phyloP scores from a whole-genome alignment of 2,113 vertebrate species.

The Chionomys nivalis region DNA sequence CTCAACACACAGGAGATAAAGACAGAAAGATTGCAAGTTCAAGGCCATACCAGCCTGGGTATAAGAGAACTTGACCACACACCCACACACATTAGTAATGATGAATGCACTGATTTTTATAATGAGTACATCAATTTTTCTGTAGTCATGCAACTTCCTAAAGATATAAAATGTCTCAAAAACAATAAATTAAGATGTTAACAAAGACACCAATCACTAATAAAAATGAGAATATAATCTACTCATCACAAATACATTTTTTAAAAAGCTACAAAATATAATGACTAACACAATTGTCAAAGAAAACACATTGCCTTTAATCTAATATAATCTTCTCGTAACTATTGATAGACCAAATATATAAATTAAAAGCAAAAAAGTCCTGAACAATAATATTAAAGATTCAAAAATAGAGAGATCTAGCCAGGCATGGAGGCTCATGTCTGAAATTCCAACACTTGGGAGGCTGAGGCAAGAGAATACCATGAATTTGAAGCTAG shows the following conservation, averaged over 20 bases:
- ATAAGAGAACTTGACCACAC: neutral
- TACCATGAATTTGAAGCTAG: too few relatives aligned
- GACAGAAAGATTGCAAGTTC: neutral
- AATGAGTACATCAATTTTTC: neutral
- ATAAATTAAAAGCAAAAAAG: conserved; percentile 40
- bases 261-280: neutral
- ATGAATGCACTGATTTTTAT: neutral
- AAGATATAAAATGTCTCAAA: neutral
- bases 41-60: neutral
- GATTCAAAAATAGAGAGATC: neutral
- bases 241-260: neutral
- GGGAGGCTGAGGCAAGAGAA: neutral
- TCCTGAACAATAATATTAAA: neutral
- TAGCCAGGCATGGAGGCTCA: neutral
- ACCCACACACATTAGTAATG: neutral
- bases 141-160: neutral
- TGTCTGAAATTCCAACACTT: neutral
- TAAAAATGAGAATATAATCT: neutral
- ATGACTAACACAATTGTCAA: neutral
- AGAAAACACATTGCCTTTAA: conserved; percentile 6
- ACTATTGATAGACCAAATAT: neutral
- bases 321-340: neutral
- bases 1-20: neutral
- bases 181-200: neutral
- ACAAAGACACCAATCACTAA: neutral